Conservation (phyloP, 2,888 invertebrate genomes). For the Elegia similella region DNA sequence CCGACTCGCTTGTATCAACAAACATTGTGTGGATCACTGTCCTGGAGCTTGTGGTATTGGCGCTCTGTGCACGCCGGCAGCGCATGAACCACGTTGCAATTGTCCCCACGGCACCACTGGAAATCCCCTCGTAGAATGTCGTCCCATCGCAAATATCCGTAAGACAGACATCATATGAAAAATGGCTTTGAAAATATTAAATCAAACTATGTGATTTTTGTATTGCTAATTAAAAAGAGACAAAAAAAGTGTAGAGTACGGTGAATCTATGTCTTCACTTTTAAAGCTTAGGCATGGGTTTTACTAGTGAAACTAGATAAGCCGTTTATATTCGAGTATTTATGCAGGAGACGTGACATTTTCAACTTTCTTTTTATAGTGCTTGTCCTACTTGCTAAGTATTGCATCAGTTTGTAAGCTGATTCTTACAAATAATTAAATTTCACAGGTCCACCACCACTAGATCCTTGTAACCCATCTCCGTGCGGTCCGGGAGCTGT, state of each 20-base stretch:
- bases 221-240: conserved; percentile 11
- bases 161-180: conserved; percentile 68
- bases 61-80: conserved; percentile 86
- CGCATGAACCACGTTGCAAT: conserved; percentile 86
- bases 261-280: conserved; percentile 63
- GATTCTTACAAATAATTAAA: conserved; percentile 20
- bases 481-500: conserved; percentile 92
- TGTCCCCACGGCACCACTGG: conserved; percentile 86
- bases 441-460: conserved; percentile 64
- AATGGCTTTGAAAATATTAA: conserved; percentile 46
- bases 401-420: conserved; percentile 21
- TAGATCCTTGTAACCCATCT: conserved; percentile 91
- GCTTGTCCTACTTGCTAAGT: conserved; percentile 54
- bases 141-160: conserved; percentile 77
- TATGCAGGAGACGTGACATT: conserved; percentile 26
- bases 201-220: conserved; percentile 9
- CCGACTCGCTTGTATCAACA: conserved; percentile 85
- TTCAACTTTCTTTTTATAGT: conserved; percentile 38
- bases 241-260: conserved; percentile 20
- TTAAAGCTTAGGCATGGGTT: conserved; percentile 81
- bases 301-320: conserved; percentile 69
- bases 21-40: conserved; percentile 88
- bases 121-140: conserved; percentile 87
- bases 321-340: conserved; percentile 29
- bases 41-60: conserved; percentile 88